Evolutionary conservation across 2,113 vertebrate species (phyloP).

Genomic region (Vulpes lagopus): DNA sequence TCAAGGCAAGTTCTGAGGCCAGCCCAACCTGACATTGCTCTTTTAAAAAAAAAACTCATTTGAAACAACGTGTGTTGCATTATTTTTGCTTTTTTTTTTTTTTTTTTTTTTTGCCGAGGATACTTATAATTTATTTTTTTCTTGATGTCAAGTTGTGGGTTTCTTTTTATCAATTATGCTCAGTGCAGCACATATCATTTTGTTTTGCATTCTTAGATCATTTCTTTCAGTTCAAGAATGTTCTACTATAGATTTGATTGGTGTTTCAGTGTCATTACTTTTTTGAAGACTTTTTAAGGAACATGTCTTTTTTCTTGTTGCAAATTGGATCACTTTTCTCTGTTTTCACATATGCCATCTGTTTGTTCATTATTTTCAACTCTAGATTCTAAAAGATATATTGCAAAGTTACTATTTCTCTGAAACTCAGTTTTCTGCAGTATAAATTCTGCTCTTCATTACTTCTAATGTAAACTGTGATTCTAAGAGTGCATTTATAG

Average conservation of each 20-base stretch:
- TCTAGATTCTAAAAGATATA: conserved; percentile 49
- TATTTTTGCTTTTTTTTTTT: conserved; percentile 37
- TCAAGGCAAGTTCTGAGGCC: conserved; percentile 1
- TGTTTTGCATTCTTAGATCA: background rate
- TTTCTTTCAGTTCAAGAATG: background rate
- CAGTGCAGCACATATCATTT: conserved; percentile 8
- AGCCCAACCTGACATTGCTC: background rate
- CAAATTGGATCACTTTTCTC: conserved; percentile 42
- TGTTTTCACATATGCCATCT: conserved; percentile 22
- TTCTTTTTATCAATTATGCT: conserved; percentile 56
- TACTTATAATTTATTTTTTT: conserved; percentile 55
- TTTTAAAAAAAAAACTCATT: background rate
- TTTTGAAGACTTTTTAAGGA: conserved; percentile 18
- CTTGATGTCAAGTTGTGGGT: background rate
- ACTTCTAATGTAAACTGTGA: background rate
- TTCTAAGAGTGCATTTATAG: background rate
- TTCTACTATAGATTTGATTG: conserved; percentile 38
- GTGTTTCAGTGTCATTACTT: background rate
- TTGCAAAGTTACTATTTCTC: conserved; percentile 56
- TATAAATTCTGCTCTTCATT: conserved; percentile 25
- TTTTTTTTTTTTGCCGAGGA: conserved; percentile 25
- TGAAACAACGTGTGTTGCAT: conserved; percentile 56
- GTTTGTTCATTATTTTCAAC: conserved; percentile 56
- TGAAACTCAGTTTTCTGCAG: conserved; percentile 27
- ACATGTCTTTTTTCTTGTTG: background rate